Evolutionary conservation across 2,888 invertebrate species (phyloP).

Genomic region (Sipha maydis): DNA sequence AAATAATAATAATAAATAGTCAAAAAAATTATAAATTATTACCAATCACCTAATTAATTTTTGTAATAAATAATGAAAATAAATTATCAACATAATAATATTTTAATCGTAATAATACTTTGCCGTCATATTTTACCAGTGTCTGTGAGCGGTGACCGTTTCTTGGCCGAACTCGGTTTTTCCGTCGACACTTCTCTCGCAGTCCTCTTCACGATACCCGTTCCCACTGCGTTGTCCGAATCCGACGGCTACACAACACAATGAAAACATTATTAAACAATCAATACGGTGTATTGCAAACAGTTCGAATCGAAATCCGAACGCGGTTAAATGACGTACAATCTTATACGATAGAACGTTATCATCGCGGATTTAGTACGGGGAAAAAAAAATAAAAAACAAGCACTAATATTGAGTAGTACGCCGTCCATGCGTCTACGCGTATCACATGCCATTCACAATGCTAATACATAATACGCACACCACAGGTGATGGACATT

Average conservation of each 20-base stretch:
- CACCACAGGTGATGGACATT: too few relatives aligned
- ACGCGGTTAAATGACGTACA: background rate
- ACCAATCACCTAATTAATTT: conserved; percentile 50
- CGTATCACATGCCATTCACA: background rate
- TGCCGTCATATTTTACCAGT: conserved; percentile 60
- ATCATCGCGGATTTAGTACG: too few relatives aligned
- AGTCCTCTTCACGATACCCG: conserved; percentile 20
- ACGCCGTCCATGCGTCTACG: background rate
- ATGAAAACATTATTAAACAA: background rate
- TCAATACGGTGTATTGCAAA: background rate
- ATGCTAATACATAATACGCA: too few relatives aligned
- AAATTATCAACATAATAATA: conserved; percentile 36
- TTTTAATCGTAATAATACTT: conserved; percentile 47
- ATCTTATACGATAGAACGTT: too few relatives aligned
- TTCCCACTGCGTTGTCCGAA: conserved; percentile 66
- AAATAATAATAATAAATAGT: conserved; percentile 53
- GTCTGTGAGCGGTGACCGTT: conserved; percentile 68
- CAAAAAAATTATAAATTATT: conserved; percentile 48
- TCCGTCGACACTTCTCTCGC: conserved; percentile 41
- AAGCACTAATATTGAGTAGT: too few relatives aligned
- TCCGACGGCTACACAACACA: conserved; percentile 64
- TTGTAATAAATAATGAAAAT: conserved; percentile 44
- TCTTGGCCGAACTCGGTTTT: conserved; percentile 69
- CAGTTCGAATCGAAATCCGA: background rate
- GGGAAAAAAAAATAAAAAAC: too few relatives aligned